Percentiles rank a stretch among this genome's conserved stretches.
Conservation (phyloP, 2,113 vertebrate species). For the Aegithalos caudatus region DNA sequence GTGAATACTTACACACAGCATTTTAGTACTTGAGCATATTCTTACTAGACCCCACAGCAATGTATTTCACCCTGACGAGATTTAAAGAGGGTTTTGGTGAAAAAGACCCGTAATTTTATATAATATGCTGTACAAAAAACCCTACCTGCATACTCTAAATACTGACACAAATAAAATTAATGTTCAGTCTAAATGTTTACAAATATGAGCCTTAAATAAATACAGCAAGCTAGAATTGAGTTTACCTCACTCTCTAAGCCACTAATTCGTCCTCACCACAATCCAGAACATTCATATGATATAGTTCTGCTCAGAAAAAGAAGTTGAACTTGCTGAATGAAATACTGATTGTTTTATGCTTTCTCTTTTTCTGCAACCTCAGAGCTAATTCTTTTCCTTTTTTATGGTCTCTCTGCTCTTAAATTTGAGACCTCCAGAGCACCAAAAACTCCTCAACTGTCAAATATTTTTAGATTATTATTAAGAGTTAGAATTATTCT, state of each 20-base stretch:
- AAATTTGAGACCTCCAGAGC: neutral
- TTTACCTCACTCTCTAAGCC: neutral
- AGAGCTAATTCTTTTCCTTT: neutral
- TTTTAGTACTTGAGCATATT: neutral
- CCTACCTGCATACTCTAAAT: neutral
- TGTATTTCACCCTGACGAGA: neutral
- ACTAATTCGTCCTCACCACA: neutral
- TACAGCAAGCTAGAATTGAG: neutral
- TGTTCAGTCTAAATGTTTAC: neutral
- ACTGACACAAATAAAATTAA: neutral
- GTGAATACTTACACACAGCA: neutral
- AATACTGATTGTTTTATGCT: neutral
- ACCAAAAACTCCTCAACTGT: neutral
- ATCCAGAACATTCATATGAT: neutral
- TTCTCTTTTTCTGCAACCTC: neutral
- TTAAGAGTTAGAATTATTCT: neutral
- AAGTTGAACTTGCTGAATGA: neutral
- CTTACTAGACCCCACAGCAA: neutral
- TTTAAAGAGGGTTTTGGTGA: neutral
- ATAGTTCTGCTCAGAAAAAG: neutral
- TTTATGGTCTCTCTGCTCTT: neutral
- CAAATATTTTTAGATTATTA: neutral
- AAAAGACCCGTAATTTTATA: neutral
- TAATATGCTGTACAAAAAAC: neutral
- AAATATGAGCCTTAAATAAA: neutral